A percentile compares a stretch with the other conserved stretches of the same genome.
Conservation (phyloP, 2,888 invertebrate genomes). For the Rotaria macrura region DNA sequence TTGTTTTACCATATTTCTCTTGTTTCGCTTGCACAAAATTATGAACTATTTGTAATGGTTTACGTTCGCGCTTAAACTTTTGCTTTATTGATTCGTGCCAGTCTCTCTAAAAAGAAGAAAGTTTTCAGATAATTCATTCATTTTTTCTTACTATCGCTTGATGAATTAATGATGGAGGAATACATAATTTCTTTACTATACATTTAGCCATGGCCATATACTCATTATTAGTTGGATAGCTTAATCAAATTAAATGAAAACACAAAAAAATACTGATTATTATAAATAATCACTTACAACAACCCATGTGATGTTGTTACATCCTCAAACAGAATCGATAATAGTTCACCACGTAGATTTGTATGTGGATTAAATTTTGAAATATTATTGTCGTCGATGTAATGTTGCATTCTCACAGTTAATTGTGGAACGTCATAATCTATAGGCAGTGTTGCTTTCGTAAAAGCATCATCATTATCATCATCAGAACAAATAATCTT, state of each 20-base stretch:
- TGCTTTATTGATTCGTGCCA: neutral
- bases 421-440: too few relatives aligned
- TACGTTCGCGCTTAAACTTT: neutral
- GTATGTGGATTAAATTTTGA: neutral
- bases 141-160: neutral
- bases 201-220: neutral
- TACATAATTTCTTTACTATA: neutral
- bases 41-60: neutral
- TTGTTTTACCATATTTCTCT: neutral
- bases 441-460: too few relatives aligned
- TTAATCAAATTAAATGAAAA: neutral
- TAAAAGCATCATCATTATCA: neutral
- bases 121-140: neutral
- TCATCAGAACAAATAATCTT: neutral
- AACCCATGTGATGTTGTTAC: neutral
- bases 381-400: neutral
- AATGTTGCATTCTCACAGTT: too few relatives aligned
- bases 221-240: neutral
- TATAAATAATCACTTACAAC: neutral
- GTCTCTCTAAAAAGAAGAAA: neutral
- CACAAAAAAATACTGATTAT: neutral
- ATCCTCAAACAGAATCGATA: neutral
- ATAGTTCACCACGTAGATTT: neutral
- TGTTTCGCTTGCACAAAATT: neutral
- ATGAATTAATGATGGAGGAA: neutral